A percentile compares a stretch with the other conserved stretches of the same genome.
Conservation (phyloP, 2,113 vertebrate species). For the Oncorhynchus gorbuscha region DNA sequence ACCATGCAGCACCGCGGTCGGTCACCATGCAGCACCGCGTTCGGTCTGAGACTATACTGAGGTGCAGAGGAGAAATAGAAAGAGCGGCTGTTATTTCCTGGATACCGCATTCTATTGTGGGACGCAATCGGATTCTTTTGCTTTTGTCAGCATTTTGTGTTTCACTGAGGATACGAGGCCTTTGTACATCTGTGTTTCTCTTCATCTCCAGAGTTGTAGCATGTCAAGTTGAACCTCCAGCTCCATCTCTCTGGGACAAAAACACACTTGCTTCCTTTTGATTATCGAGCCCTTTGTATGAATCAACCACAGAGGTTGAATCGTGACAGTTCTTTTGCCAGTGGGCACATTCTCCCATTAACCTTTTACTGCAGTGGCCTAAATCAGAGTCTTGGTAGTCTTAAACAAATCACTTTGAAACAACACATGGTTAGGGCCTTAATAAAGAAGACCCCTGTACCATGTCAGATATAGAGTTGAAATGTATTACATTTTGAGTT, state of each 20-base stretch:
- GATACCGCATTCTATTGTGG: background rate
- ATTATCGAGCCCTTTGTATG: background rate
- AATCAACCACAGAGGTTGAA: background rate
- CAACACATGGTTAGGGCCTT: too few species aligned
- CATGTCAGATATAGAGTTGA: too few species aligned
- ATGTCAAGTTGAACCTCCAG: background rate
- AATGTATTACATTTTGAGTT: background rate
- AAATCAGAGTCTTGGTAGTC: too few species aligned
- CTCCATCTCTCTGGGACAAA: background rate
- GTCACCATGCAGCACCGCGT: background rate
- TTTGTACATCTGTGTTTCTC: background rate
- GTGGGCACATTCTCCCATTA: background rate
- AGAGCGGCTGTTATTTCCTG: background rate
- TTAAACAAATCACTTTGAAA: too few species aligned
- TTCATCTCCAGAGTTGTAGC: background rate
- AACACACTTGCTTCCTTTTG: background rate
- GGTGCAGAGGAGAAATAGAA: background rate
- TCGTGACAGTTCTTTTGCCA: background rate
- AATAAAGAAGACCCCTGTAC: too few species aligned
- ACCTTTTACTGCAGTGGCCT: background rate
- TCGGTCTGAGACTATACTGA: background rate
- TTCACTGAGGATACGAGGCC: background rate
- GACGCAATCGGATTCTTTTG: background rate
- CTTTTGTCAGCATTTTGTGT: background rate
- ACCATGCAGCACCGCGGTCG: background rate